phyloP scores from a whole-genome alignment of 2,797 vertebrate genomes.

The Sebastolobus alascanus region DNA sequence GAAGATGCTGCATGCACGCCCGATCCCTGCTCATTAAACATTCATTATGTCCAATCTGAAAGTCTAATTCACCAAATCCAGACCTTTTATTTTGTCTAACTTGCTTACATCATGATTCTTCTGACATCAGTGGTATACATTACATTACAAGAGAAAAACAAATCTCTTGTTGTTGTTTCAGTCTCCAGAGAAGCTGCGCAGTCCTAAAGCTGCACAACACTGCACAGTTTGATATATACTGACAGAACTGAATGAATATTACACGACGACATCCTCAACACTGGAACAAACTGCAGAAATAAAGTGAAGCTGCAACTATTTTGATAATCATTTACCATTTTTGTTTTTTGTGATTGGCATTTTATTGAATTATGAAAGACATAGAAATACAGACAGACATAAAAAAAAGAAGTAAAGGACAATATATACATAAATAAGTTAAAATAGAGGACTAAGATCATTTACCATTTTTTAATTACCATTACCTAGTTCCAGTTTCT shows the following conservation, averaged over 20 bases:
- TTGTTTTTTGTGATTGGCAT: no score
- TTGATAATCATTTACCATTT: no score
- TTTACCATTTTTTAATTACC: no score
- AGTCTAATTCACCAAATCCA: slow-evolving; percentile 22
- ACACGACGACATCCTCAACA: neutral
- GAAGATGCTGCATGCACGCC: slow-evolving; percentile 30
- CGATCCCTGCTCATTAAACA: slow-evolving; percentile 53
- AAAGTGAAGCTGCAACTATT: neutral
- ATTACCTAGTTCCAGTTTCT: no score
- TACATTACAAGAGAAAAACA: slow-evolving; percentile 1
- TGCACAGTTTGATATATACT: neutral
- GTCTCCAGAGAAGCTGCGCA: neutral
- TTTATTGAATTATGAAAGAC: no score
- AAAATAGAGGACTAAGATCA: no score
- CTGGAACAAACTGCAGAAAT: neutral
- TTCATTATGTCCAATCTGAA: slow-evolving; percentile 39
- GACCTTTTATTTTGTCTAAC: slow-evolving; percentile 25
- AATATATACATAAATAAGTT: no score
- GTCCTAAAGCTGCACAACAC: neutral
- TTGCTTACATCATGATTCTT: slow-evolving; percentile 2
- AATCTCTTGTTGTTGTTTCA: neutral
- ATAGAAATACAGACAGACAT: no score
- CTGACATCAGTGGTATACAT: neutral
- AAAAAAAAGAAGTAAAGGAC: no score
- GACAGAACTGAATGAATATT: neutral